Base-by-base conservation (phyloP, 2,113 vertebrate species). In the Melanostigma gelatinosum region DNA sequence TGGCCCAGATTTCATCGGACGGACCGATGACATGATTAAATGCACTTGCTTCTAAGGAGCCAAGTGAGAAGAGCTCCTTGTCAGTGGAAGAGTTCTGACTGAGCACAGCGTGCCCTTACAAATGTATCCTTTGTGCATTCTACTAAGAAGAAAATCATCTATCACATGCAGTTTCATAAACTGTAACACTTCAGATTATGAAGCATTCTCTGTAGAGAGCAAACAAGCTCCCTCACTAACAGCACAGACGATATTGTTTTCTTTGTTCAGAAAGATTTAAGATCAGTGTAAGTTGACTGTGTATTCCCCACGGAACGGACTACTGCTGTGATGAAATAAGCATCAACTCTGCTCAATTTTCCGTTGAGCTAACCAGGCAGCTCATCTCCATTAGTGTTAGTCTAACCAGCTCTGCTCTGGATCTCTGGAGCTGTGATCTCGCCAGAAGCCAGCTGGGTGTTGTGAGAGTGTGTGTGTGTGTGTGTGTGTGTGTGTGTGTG, bases 351-450 rank as follows among this genome's bases (percentile, higher is more conserved):
- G 72, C 89, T 91, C 90, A 87, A 91, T 91, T 91, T 91, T 93
- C 91, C 84, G 86, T 90, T 91, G 84, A 88, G 88, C 90, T 92
- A 92, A 93, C 93, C 89, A 92, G 88, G 91, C 89, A 93, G 92
- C 88, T 92, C 92, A 92, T 93, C 92, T 91, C 89, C 90, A 92
- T 92, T 94, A 92, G 89, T 72, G 84, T 91, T 90, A 86, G 85
- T 89, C 84, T 94, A 92, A 93, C 90, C 84, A 91, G 86, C 88
- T 78, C 79, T 13, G 65, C 86, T 91, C 75, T 90, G 90, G 84
- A 86, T 94, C 85, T 90, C 83, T 88, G 89, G 80, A 86, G 90
- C 89, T 89, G 85, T 90, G 89, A 93, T 91, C 90, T 88, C 81
- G 73, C 87, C 86, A 84, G 83, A 80, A 92, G 88, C 84, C 92